phyloP scores from a whole-genome alignment of 2,113 vertebrate species.

The Scartelaos histophorus region DNA sequence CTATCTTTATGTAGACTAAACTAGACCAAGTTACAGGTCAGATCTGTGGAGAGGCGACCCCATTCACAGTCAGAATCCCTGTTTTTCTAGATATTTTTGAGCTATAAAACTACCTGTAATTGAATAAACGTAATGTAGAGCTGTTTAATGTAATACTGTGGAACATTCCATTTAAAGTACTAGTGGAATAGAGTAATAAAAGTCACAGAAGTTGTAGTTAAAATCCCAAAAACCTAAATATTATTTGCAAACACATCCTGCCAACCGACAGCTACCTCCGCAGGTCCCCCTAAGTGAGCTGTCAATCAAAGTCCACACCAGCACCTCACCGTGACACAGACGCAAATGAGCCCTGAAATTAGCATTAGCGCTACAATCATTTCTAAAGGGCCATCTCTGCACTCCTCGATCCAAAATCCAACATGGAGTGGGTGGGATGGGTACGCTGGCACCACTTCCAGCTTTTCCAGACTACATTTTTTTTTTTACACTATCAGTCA shows the following conservation, averaged over 20 bases:
- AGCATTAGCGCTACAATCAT: not conserved
- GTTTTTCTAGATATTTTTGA: too few relatives aligned
- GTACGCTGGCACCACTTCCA: not conserved
- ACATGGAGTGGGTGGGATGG: not conserved
- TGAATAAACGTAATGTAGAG: too few relatives aligned
- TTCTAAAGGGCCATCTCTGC: not conserved
- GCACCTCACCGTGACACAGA: not conserved
- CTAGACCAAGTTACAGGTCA: too few relatives aligned
- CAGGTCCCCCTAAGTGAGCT: not conserved
- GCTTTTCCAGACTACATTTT: not conserved
- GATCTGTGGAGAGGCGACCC: too few relatives aligned
- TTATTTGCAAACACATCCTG: not conserved
- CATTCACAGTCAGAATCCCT: too few relatives aligned
- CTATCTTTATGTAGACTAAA: too few relatives aligned
- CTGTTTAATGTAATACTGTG: too few relatives aligned
- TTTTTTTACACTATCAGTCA: too few relatives aligned
- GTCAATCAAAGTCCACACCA: not conserved
- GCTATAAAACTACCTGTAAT: too few relatives aligned
- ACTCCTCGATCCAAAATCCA: not conserved
- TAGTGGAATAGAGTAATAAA: too few relatives aligned
- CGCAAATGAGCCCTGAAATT: slow-evolving; percentile 5
- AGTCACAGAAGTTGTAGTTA: not conserved
- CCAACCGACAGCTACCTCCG: not conserved
- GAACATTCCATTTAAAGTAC: too few relatives aligned
- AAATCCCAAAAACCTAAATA: not conserved